Evolutionary conservation across 2,888 invertebrate genomes (phyloP).

Genomic region (Drosophila prostipennis): DNA sequence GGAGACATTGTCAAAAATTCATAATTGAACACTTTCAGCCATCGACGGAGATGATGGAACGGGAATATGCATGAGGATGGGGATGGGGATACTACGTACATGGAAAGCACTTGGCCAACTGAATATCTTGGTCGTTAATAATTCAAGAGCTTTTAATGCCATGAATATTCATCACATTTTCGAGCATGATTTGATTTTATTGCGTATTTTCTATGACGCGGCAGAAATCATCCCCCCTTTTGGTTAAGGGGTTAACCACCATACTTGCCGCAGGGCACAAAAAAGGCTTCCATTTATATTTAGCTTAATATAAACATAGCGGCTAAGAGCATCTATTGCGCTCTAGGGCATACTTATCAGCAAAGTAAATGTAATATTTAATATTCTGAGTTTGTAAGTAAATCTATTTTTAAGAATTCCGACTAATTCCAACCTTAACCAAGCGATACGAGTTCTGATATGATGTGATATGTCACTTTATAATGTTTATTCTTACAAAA

Average conservation of each 20-base stretch:
- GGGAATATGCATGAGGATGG: constrained; percentile 39
- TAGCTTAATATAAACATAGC: not conserved
- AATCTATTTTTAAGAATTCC: no score
- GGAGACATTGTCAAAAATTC: constrained; percentile 75
- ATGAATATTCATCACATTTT: constrained; percentile 78
- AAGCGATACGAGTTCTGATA: no score
- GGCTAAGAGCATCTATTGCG: not conserved
- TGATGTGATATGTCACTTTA: no score
- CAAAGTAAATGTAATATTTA: no score
- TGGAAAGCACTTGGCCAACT: constrained; percentile 67
- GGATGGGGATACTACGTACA: constrained; percentile 24
- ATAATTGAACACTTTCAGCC: constrained; percentile 73
- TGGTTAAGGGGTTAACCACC: constrained; percentile 8
- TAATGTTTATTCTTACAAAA: no score
- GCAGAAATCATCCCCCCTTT: constrained; percentile 15
- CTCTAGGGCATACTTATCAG: no score
- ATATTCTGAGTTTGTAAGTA: no score
- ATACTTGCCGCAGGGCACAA: constrained; percentile 1
- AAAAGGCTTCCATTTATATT: not conserved
- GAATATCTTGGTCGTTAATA: constrained; percentile 74
- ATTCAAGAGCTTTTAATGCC: constrained; percentile 80
- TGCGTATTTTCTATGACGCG: constrained; percentile 67
- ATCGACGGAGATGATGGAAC: constrained; percentile 13
- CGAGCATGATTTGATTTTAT: constrained; percentile 78
- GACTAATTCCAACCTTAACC: no score